Evolutionary conservation across 2,888 invertebrate genomes (phyloP), one percentile per base, ranked within the genome.

Genomic region (Liopterus haemorrhoidalis): DNA sequence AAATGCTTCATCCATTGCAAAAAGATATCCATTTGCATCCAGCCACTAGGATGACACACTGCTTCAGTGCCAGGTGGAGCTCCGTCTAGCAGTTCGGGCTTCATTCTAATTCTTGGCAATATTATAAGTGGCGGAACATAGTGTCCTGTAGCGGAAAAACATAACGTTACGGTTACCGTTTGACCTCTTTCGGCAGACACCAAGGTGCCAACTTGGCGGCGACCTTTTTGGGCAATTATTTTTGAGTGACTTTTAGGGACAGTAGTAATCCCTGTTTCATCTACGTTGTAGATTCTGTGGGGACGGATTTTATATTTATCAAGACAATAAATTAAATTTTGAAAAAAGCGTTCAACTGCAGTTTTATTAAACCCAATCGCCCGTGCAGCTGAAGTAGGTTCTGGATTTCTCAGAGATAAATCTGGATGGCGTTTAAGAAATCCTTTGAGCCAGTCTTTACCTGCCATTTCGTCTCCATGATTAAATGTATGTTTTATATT

Each of bases 301-400:
- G 57, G 54, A 11, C 52, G 51, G 4, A 62, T 31, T 20, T 54
- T 27, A 39, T 58, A 48, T 35, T 58, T 47, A 43, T 57, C 55
- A 31, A 52, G 52, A 4, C 52, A 36, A 2, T 54, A 50, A 4
- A 49, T 53, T 4, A 57, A 39, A 18, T 57, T 49, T 30, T 20
- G 21, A 37, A 44, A 51, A 24, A 54, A 47, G n/a, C 46, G 38
- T 12, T 50, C 41, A 2, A 59, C 57, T 2, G 50, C 55, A 11
- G 48, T 42, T 53, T 51, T 57, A 41, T 60, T 59, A 38, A 62
- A 63, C 4, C 58, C 60, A 25, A 51, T 46, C 35, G 60, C 58
- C 45, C 60, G 42, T 3, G 57, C 59, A 36, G 57, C 55, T 35
- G 59, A 44, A 6, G 56, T 54, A 4, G 39, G 20, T 45, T 54